Conservation (phyloP, 2,888 invertebrate genomes). For the Rhopalosiphum nymphaeae region DNA sequence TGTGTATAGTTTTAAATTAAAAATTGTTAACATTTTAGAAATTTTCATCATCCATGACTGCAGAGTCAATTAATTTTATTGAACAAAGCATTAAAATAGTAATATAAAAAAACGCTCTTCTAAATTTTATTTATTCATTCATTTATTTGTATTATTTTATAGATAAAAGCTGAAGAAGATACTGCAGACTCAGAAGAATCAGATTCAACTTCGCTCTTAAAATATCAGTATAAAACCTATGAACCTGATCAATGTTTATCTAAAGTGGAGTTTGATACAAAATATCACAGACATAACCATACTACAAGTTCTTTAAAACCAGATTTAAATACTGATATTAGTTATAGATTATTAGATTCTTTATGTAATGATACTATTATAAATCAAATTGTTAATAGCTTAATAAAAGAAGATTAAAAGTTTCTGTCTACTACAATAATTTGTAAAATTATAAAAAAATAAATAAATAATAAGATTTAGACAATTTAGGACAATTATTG, state of each 20-base stretch:
- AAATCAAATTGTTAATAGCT: slow-evolving; percentile 38
- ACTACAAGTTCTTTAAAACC: neutral
- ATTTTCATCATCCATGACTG: slow-evolving; percentile 26
- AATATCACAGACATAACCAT: slow-evolving; percentile 38
- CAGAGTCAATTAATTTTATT: slow-evolving; percentile 44
- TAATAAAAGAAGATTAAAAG: slow-evolving; percentile 18
- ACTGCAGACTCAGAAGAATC: neutral
- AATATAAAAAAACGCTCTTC: neutral
- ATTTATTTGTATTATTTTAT: neutral
- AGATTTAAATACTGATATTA: slow-evolving; percentile 15
- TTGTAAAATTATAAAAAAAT: neutral
- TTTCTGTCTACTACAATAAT: neutral
- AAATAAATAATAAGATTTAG: neutral
- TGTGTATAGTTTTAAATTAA: neutral
- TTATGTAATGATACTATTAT: slow-evolving; percentile 53
- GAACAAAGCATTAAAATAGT: slow-evolving; percentile 41
- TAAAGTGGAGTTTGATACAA: slow-evolving; percentile 17
- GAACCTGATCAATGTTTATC: slow-evolving; percentile 22
- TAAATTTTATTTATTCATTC: neutral
- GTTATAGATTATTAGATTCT: slow-evolving; percentile 35
- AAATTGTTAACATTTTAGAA: slow-evolving; percentile 17
- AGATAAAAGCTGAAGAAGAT: slow-evolving; percentile 5
- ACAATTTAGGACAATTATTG: too few relatives aligned
- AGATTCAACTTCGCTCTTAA: neutral
- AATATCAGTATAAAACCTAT: slow-evolving; percentile 14